These are phyloP conservation scores for Odocoileus virginianus DNA, from an alignment of 2,113 vertebrate species.

Conservation along the genomic window DNA sequence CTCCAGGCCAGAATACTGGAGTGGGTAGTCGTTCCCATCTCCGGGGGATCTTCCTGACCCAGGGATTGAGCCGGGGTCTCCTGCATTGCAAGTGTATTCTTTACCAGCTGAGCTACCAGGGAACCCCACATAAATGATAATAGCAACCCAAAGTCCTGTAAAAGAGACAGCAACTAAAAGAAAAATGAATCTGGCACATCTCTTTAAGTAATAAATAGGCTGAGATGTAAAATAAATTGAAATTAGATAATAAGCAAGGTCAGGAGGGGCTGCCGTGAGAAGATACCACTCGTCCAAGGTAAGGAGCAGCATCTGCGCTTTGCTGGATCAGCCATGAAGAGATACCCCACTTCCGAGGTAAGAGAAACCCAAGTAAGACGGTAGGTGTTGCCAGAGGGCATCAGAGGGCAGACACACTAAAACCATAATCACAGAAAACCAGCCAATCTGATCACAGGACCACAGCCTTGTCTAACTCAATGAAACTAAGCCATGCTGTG, in stretches of 20 bases:
- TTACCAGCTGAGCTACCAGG: not conserved
- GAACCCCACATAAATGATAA: not conserved
- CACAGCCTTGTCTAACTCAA: too few relatives aligned
- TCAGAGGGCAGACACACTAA: too few relatives aligned
- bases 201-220: not conserved
- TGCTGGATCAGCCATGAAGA: too few relatives aligned
- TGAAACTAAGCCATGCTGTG: too few relatives aligned
- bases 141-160: not conserved
- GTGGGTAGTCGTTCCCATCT: accelerated
- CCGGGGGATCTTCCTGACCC: not conserved
- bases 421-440: too few relatives aligned
- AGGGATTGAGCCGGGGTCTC: not conserved
- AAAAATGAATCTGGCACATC: not conserved
- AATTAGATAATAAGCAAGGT: not conserved
- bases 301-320: too few relatives aligned
- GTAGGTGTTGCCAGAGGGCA: too few relatives aligned
- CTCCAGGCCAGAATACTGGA: not conserved
- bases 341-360: too few relatives aligned
- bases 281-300: too few relatives aligned
- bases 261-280: too few relatives aligned
- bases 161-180: not conserved
- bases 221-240: not conserved
- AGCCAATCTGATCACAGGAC: too few relatives aligned
- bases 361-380: too few relatives aligned
- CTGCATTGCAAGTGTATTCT: not conserved